phyloP scores from a whole-genome alignment of 1,140 invertebrate species.

The Argopecten irradians region DNA sequence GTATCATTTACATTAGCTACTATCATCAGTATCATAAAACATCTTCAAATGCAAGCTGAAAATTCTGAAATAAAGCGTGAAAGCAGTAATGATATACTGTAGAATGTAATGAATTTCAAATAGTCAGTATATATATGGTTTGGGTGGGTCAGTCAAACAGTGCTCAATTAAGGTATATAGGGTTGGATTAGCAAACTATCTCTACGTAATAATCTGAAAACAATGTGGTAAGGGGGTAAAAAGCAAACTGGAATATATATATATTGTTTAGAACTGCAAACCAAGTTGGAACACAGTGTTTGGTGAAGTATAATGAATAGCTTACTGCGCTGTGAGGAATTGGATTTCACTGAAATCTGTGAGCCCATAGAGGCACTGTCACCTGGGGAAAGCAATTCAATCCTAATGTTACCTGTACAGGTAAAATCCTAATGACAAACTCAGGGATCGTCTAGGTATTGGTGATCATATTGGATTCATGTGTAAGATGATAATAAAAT shows the following conservation, averaged over 20 bases:
- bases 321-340: slow-evolving; percentile 1
- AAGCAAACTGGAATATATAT: slow-evolving; percentile 19
- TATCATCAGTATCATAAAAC: too few relatives aligned
- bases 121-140: neutral
- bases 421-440: neutral
- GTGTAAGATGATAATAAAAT: too few relatives aligned
- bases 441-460: too few relatives aligned
- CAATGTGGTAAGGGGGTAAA: neutral
- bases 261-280: slow-evolving; percentile 9
- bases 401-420: too few relatives aligned
- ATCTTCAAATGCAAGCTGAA: too few relatives aligned
- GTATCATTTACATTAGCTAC: too few relatives aligned
- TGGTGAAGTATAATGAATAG: neutral
- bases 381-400: neutral
- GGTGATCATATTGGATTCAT: too few relatives aligned
- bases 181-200: slow-evolving; percentile 6
- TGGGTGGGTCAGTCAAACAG: neutral
- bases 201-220: neutral
- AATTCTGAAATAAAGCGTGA: neutral
- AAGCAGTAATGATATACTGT: neutral
- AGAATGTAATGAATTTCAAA: neutral
- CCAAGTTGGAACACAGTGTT: neutral
- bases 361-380: slow-evolving; percentile 7
- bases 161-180: neutral
- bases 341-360: slow-evolving; percentile 24